A percentile compares a stretch with the other conserved stretches of the same genome.
Evolutionary conservation across 2,797 vertebrate genomes (phyloP).

Genomic region (Mormyrus hasselquistii): DNA sequence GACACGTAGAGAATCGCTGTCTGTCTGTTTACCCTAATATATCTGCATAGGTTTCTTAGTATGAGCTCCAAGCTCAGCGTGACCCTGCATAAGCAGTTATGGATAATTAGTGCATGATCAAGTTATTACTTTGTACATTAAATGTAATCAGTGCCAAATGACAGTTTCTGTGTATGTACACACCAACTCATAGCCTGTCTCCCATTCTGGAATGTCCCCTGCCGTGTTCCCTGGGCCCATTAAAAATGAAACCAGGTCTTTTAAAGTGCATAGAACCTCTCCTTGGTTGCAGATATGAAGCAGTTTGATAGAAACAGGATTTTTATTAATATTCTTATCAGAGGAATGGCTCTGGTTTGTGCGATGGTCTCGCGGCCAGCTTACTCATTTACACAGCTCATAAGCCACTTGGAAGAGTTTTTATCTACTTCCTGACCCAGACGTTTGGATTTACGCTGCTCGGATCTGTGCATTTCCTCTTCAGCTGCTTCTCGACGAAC

Average conservation of each 20-base stretch:
- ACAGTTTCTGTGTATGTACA: neutral
- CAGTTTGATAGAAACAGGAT: neutral
- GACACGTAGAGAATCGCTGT: neutral
- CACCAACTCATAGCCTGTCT: neutral
- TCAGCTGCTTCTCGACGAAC: neutral
- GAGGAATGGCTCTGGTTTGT: neutral
- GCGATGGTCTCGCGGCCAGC: neutral
- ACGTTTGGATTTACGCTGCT: neutral
- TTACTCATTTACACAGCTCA: neutral
- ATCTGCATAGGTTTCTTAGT: neutral
- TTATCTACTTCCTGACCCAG: conserved; percentile 2
- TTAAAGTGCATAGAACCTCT: neutral
- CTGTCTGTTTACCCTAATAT: neutral
- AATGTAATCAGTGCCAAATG: neutral
- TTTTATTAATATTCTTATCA: neutral
- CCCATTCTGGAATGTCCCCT: neutral
- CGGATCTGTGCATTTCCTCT: neutral
- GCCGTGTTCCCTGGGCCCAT: neutral
- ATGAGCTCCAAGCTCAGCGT: neutral
- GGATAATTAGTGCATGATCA: neutral
- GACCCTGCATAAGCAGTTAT: neutral
- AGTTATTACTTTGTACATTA: neutral
- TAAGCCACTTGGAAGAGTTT: neutral
- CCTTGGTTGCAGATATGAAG: neutral
- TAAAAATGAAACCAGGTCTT: neutral